Evolutionary conservation across 1,140 invertebrate genomes (phyloP), one percentile per base, ranked within the genome.

Genomic region (Tetragnatha versicolor): DNA sequence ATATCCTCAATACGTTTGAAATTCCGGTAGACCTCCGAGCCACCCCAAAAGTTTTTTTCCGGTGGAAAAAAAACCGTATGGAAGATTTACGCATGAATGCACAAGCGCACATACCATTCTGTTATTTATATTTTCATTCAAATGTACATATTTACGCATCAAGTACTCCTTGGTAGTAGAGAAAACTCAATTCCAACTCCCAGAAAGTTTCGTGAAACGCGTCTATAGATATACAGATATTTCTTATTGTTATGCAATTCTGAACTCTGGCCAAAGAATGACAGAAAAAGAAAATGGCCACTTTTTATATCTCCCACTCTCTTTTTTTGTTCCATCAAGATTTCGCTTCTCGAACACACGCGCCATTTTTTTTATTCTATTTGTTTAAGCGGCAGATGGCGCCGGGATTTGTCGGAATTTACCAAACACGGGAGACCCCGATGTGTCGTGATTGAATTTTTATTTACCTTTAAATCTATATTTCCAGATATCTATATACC

Each of bases 101-200:
- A 58, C 49, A 25, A 20, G 49, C 27, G 35, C 55, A n/a, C n/a
- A 58, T 31, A 42, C 22, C 37, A 25, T 42, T 45, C 61, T 14
- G 35, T 45, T 65, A 65, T 65, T 65, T 68, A 68, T 68, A 68
- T 68, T 47, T 47, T 68, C 42, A 49, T 47, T 68, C 65, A 33
- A 49, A 68, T 68, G 45, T 68, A 68, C 42, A 68, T 68, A 68
- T 68, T 68, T 68, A 47, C 31, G 65, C 65, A 49, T 68, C 65
- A 68, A 49, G 45, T 49, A 49, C 65, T 49, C 65, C 29, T 49
- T 49, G 35, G 65, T 33, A 35, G 45, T 68, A n/a, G 27, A 49
- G 45, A 51, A 68, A 68, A 47, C 65, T 68, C 65, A 49, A 68
- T 68, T 68, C 45, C 14, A 33, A 68, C 12, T 49, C 42, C 29